Evolutionary conservation across 1,140 invertebrate genomes (phyloP).

Genomic region (Drosophila mayri): DNA sequence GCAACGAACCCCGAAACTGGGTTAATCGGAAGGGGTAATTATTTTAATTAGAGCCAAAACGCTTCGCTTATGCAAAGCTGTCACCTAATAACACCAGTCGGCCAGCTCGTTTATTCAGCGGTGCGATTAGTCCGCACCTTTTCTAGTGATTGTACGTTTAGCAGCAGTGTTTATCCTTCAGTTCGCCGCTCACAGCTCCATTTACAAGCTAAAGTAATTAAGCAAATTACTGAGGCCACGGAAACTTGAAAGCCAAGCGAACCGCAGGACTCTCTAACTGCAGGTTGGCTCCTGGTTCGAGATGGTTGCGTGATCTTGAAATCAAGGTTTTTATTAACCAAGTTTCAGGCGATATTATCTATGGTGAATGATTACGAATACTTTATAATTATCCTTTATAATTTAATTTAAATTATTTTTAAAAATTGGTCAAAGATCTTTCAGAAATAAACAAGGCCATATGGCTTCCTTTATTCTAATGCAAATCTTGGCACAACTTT

Average conservation of each 20-base stretch:
- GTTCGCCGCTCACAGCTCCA: constrained; percentile 23
- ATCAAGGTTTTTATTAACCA: neutral
- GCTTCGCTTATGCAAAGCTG: constrained; percentile 67
- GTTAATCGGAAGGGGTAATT: constrained; percentile 80
- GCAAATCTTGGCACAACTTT: too few species aligned
- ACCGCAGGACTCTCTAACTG: constrained; percentile 39
- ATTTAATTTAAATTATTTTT: neutral
- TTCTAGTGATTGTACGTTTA: constrained; percentile 35
- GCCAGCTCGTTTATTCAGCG: constrained; percentile 48
- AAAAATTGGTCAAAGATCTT: neutral
- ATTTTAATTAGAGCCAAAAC: constrained; percentile 80
- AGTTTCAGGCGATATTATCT: neutral
- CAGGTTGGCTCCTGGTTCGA: neutral
- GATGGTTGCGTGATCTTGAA: constrained; percentile 21
- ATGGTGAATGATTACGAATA: neutral
- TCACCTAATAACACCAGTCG: constrained; percentile 61
- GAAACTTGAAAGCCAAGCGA: constrained; percentile 37
- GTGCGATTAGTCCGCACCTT: constrained; percentile 54
- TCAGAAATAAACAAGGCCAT: too few species aligned
- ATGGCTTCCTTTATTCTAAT: too few species aligned
- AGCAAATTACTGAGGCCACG: constrained; percentile 76
- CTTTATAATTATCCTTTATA: neutral
- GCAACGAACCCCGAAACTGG: constrained; percentile 70
- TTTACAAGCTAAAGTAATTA: constrained; percentile 81
- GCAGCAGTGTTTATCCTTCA: constrained; percentile 32